phyloP scores from a whole-genome alignment of 2,113 vertebrate genomes.

The Empidonax traillii region DNA sequence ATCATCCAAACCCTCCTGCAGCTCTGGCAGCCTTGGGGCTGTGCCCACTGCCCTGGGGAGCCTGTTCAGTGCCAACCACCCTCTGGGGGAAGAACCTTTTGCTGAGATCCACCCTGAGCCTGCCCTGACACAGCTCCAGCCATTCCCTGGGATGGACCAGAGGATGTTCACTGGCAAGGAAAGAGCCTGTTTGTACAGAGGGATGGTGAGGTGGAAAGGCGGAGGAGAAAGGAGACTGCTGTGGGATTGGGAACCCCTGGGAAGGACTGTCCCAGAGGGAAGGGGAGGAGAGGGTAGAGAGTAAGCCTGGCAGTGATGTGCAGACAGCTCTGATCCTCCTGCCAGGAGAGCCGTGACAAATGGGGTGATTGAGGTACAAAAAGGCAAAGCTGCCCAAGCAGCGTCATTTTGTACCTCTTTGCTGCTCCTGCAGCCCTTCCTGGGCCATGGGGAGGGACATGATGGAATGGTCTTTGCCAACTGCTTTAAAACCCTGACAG shows the following conservation, averaged over 20 bases:
- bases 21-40: background rate
- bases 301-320: background rate
- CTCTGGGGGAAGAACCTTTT: too few relatives aligned
- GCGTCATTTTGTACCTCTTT: accelerated
- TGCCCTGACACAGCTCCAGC: background rate
- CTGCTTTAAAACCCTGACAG: background rate
- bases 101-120: too few relatives aligned
- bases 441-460: accelerated
- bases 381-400: too few relatives aligned
- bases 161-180: background rate
- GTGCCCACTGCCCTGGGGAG: background rate
- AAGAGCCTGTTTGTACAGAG: background rate
- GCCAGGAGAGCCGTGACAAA: too few relatives aligned
- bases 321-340: background rate
- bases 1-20: background rate
- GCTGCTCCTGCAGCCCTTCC: background rate
- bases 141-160: background rate
- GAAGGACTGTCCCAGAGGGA: background rate
- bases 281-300: accelerated
- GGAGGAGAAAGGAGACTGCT: background rate
- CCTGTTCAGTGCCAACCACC: background rate
- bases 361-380: accelerated
- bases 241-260: background rate
- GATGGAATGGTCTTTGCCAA: background rate
- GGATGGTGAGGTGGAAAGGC: background rate